A percentile compares a stretch with the other conserved stretches of the same genome.
These are phyloP conservation scores for Chydorus sphaericus DNA, from an alignment of 2,888 invertebrate species.

Conservation along the genomic window DNA sequence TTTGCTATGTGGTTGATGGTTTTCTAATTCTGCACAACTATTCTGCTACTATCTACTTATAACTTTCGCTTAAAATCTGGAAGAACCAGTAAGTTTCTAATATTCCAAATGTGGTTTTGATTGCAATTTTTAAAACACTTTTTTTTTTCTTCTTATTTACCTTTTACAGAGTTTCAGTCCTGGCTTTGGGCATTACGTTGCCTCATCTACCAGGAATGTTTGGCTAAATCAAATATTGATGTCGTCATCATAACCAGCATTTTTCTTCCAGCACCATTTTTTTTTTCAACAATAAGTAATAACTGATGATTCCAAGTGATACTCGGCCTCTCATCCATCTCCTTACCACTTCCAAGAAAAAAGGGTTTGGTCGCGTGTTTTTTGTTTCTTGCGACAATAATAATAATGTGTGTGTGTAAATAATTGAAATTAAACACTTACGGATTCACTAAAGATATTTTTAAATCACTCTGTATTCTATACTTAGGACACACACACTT, in stretches of 20 bases:
- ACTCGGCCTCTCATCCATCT: background rate
- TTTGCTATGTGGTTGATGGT: background rate
- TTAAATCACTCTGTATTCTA: too few relatives aligned
- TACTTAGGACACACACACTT: too few relatives aligned
- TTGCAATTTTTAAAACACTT: background rate
- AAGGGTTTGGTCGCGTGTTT: too few relatives aligned
- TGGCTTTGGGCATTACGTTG: slow-evolving; percentile 12
- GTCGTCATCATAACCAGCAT: background rate
- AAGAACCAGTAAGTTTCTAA: background rate
- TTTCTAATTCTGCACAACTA: background rate
- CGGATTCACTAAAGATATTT: too few relatives aligned
- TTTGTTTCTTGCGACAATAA: too few relatives aligned
- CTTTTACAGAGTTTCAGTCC: slow-evolving; percentile 11
- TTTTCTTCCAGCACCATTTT: background rate
- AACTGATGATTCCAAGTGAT: slow-evolving; percentile 1
- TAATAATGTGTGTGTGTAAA: too few relatives aligned
- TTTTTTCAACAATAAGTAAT: too few relatives aligned
- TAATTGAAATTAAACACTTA: too few relatives aligned
- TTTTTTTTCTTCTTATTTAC: background rate
- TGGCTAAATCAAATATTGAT: background rate
- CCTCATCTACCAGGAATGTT: slow-evolving; percentile 10
- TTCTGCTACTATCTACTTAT: background rate
- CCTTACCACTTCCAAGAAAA: too few relatives aligned
- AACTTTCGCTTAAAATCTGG: background rate
- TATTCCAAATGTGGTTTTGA: background rate